Evolutionary conservation across 1,140 invertebrate species (phyloP).

Genomic region (Argopecten irradians): DNA sequence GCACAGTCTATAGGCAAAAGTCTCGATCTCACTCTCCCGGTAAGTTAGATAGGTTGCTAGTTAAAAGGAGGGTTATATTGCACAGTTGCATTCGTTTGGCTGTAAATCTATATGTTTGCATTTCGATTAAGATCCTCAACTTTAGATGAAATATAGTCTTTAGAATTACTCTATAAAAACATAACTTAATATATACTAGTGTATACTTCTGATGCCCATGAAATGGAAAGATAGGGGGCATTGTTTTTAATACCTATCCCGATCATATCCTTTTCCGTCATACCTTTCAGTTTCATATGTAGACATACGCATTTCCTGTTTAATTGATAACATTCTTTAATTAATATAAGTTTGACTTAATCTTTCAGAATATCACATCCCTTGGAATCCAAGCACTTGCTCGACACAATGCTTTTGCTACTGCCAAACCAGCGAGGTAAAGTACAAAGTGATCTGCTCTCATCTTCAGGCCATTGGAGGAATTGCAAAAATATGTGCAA

Average conservation of each 20-base stretch:
- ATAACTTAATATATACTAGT: too few species aligned
- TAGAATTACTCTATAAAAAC: too few species aligned
- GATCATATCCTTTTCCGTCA: too few species aligned
- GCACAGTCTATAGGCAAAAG: conserved; percentile 81
- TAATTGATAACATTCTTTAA: neutral
- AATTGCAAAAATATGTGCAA: too few species aligned
- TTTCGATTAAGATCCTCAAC: too few species aligned
- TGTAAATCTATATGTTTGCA: too few species aligned
- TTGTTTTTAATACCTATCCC: neutral
- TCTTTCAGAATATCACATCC: conserved; percentile 81
- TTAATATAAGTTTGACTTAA: conserved; percentile 33
- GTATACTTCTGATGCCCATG: too few species aligned
- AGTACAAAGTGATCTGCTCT: neutral
- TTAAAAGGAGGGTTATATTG: neutral
- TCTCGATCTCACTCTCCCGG: conserved; percentile 78
- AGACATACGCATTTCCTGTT: neutral
- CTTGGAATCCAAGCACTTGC: conserved; percentile 82
- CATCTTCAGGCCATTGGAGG: too few species aligned
- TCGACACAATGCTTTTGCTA: conserved; percentile 75
- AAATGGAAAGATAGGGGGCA: neutral
- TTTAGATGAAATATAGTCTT: too few species aligned
- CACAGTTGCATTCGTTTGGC: neutral
- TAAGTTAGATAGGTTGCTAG: too few species aligned
- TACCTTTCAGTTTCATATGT: too few species aligned
- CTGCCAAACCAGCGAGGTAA: conserved; percentile 72